These are phyloP conservation scores for Drosophila insularis DNA, from an alignment of 1,140 invertebrate species.

Conservation along the genomic window DNA sequence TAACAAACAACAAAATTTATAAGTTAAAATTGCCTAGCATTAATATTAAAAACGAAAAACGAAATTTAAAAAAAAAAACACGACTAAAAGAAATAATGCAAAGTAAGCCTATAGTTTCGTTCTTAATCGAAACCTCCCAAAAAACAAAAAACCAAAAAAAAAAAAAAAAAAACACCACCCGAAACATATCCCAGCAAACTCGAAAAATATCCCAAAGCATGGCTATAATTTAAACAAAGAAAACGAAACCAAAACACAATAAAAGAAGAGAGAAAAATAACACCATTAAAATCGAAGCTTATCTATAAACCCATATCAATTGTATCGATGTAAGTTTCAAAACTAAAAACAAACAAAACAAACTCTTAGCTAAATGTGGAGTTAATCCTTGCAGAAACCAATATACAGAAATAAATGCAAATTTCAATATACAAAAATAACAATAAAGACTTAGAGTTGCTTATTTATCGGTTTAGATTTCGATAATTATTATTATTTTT, in stretches of 20 bases:
- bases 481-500: not conserved
- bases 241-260: constrained; percentile 17
- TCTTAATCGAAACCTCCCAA: not conserved
- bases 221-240: constrained; percentile 47
- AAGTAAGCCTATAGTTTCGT: constrained; percentile 28
- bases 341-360: constrained; percentile 6
- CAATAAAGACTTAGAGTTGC: too few species aligned
- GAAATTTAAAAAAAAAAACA: not conserved
- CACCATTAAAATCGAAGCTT: constrained; percentile 50
- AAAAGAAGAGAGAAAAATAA: not conserved
- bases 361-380: constrained; percentile 62
- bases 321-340: constrained; percentile 66
- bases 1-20: constrained; percentile 3
- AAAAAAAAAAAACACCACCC: constrained; percentile 1
- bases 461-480: not conserved
- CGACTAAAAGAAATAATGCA: not conserved
- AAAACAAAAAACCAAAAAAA: not conserved
- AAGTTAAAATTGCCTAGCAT: constrained; percentile 10
- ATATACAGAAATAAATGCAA: constrained; percentile 45
- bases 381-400: constrained; percentile 40
- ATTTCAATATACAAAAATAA: constrained; percentile 20
- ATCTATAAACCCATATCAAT: constrained; percentile 73
- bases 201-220: constrained; percentile 43
- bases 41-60: constrained; percentile 12
- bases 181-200: constrained; percentile 57